Evolutionary conservation across 1,140 invertebrate species (phyloP), one percentile per base, ranked within the genome.

Genomic region (Pectinophora gossypiella): DNA sequence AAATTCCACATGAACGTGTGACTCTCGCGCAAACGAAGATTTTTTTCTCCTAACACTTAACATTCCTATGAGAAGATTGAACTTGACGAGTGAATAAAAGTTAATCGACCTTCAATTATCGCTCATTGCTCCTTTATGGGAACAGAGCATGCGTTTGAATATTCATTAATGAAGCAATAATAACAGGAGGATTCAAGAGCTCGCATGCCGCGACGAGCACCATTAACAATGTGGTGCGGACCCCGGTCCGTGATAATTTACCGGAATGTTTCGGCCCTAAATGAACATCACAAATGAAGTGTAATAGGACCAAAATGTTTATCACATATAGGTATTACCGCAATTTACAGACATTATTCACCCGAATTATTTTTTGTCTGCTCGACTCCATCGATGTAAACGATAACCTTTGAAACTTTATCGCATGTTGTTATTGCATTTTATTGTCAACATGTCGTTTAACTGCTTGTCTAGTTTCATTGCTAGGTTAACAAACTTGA

Each of bases 121-220:
- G 40, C 46, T 50, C 21, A 15, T 40, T 35, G 48, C 51, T 49
- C 43, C 50, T 22, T 22, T 19, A 9, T 20, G 19, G 46, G 43
- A 40, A 22, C 10, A 51, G 47, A 64, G 61, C 55, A 46, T 49
- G 38, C 40, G 48, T 54, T 64, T 70, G 56, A 73, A 64, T 62
- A 68, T 70, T 70, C 51, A 70, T 64, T 63, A 64, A 60, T 62
- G 52, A 51, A 56, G 48, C 48, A 49, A 62, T 48, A 55, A 47
- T 64, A 56, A 61, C 19, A 3, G 18, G 54, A 48, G 38, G 55
- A 54, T 61, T 54, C 19, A 35, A 62, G 49, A 32, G 16, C 38
- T 15, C 44, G 43, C 47, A 55, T 56, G 36, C 21, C 16, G 7
- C 27, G 50, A 44, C 48, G 48, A 61, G 51, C 43, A 45, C 56